phyloP scores from a whole-genome alignment of 2,113 vertebrate genomes.

The Puffinus mauretanicus region DNA sequence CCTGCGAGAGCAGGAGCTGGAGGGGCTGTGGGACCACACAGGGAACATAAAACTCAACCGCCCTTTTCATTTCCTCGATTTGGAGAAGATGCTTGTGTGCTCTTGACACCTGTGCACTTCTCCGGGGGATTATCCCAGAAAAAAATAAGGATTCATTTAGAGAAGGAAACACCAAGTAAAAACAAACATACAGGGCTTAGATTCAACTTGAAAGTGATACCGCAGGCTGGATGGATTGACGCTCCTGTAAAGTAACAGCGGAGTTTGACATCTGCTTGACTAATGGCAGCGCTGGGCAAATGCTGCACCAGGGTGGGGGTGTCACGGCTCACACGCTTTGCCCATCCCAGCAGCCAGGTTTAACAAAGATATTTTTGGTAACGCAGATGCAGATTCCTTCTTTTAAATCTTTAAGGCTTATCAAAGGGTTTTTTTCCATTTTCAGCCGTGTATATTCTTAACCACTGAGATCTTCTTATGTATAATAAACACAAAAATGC shows the following conservation, averaged over 20 bases:
- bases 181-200: neutral
- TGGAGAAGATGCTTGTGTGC: neutral
- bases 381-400: slow-evolving; percentile 24
- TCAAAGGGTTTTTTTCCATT: slow-evolving; percentile 28
- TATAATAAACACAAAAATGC: slow-evolving; percentile 58
- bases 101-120: neutral
- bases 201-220: neutral
- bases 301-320: neutral
- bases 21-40: accelerated
- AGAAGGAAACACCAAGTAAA: neutral
- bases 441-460: slow-evolving; percentile 28
- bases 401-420: slow-evolving; percentile 56
- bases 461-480: slow-evolving; percentile 45
- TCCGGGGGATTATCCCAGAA: neutral
- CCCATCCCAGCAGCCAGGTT: neutral
- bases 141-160: neutral
- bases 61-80: neutral
- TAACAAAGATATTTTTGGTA: slow-evolving; percentile 43
- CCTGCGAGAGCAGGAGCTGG: neutral
- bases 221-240: neutral
- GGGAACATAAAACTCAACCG: neutral
- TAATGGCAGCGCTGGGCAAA: neutral
- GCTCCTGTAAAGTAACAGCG: neutral
- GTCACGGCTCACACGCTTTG: neutral
- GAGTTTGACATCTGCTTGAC: neutral